Evolutionary conservation across 2,797 vertebrate species (phyloP), one percentile per base, ranked within the genome.

Genomic region (Scolopax rusticola): DNA sequence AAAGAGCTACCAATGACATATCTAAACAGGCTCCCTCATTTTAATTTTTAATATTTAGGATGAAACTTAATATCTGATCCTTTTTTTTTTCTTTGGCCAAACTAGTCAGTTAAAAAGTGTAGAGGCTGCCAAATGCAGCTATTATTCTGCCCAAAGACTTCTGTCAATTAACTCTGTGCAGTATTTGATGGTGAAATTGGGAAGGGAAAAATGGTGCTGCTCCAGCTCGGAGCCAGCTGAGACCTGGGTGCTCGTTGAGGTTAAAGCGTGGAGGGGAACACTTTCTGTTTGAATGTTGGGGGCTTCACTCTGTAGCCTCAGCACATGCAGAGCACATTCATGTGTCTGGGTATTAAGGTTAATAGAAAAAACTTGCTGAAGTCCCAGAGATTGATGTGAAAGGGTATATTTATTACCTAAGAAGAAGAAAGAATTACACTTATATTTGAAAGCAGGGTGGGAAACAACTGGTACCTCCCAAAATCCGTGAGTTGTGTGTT

Each of bases 1-100:
- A 76, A 93, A 92, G 68, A 93, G 27, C 63, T 90, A 95, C 91
- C 95, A 91, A 30, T 93, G 85, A 80, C 84, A 79, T 51, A 76
- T 80, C 73, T 80, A 73, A 84, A 92, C 82, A 84, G 51, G 9
- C 21, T 75, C 4, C 48, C 68, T 95, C n/a, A 21, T 95, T 96
- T 96, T 75, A 17, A 43, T 87, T 78, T 93, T 65, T 86, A 95
- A 36, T 88, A 83, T 94, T 95, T 96, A 71, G 61, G 40, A 56
- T 78, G 57, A 69, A 92, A 82, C 30, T 83, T 95, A 59, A 63
- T 89, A 59, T 71, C 33, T 40, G 20, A 23, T 54, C 3, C 12
- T 30, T 15, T 50, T 19, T 40, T 27, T 25, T 80, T 54, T 30
- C 68, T 83, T 75, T 61, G 20, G 27, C 81, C 18, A 61, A 83